Conservation (phyloP, 2,797 vertebrate species). For the Sebastes trivittatus region DNA sequence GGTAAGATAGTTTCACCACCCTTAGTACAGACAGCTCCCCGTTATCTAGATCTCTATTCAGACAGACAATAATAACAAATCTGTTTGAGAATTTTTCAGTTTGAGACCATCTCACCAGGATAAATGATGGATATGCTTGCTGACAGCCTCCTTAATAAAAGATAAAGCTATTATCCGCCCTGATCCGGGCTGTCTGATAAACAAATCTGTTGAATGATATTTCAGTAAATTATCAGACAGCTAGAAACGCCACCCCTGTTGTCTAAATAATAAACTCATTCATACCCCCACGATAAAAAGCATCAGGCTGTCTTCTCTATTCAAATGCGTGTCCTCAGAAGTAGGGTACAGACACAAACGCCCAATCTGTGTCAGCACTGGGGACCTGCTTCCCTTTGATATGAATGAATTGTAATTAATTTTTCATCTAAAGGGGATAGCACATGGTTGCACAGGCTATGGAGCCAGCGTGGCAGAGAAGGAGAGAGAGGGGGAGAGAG, state of each 20-base stretch:
- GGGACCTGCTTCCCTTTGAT: conserved; percentile 69
- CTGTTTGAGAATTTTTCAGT: conserved; percentile 2
- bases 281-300: conserved; percentile 46
- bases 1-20: background rate
- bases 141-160: conserved; percentile 58
- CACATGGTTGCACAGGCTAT: conserved; percentile 64
- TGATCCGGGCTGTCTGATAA: conserved; percentile 44
- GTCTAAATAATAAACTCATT: conserved; percentile 64
- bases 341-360: conserved; percentile 48
- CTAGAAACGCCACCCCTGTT: conserved; percentile 34
- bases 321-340: conserved; percentile 52
- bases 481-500: conserved; percentile 26
- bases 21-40: background rate
- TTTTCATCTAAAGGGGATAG: conserved; percentile 69
- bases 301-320: conserved; percentile 49
- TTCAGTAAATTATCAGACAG: conserved; percentile 48
- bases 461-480: conserved; percentile 54
- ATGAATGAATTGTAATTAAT: conserved; percentile 75
- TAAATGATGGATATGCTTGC: conserved; percentile 43
- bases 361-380: conserved; percentile 60
- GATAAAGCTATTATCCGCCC: conserved; percentile 46
- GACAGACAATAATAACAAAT: background rate
- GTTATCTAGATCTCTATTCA: conserved; percentile 1
- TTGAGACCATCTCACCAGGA: conserved; percentile 20
- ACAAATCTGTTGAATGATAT: conserved; percentile 48